phyloP scores from a whole-genome alignment of 2,888 invertebrate genomes.

The Mongoloraphidia duomilia region DNA sequence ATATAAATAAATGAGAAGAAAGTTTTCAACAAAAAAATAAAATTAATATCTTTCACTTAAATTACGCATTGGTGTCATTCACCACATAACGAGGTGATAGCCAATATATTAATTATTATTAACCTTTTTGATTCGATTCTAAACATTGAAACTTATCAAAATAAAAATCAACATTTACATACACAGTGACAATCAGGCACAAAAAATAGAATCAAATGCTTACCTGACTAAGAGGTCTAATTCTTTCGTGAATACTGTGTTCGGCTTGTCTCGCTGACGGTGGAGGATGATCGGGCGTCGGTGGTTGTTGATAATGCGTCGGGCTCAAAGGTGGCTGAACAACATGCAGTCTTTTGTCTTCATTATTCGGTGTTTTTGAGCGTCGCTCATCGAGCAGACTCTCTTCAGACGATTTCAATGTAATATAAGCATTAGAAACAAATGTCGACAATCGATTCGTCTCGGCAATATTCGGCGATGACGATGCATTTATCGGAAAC shows the following conservation, averaged over 20 bases:
- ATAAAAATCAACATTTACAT: conserved; percentile 26
- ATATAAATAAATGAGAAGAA: no score
- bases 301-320: conserved; percentile 80
- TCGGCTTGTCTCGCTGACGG: conserved; percentile 82
- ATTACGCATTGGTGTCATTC: no score
- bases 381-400: conserved; percentile 42
- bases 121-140: no score
- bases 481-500: conserved; percentile 22
- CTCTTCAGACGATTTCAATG: conserved; percentile 42
- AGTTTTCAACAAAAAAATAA: no score
- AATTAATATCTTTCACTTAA: no score
- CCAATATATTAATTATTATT: no score
- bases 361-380: conserved; percentile 6
- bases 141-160: not conserved
- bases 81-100: no score
- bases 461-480: conserved; percentile 24
- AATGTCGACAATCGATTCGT: conserved; percentile 25
- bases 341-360: conserved; percentile 11
- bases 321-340: conserved; percentile 60
- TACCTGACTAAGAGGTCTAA: conserved; percentile 81
- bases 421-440: conserved; percentile 39
- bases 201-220: conserved; percentile 36
- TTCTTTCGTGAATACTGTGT: conserved; percentile 76
- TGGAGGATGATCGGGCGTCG: conserved; percentile 88
- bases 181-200: conserved; percentile 24